Percentiles rank a stretch among this genome's conserved stretches.
Evolutionary conservation across 2,888 invertebrate genomes (phyloP).

Genomic region (Rhingia campestris): DNA sequence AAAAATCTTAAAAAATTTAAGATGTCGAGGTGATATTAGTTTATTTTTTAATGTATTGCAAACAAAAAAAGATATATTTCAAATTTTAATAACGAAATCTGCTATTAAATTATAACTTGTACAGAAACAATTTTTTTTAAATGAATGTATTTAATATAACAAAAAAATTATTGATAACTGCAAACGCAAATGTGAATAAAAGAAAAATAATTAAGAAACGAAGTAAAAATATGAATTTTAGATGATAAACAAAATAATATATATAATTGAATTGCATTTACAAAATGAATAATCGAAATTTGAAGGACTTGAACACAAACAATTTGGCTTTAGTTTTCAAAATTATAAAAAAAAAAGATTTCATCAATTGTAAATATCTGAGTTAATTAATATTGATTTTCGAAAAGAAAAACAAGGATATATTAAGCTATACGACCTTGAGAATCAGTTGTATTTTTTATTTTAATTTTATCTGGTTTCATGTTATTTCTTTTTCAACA

Average conservation of each 20-base stretch:
- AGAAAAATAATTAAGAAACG: slow-evolving; percentile 47
- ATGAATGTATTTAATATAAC: slow-evolving; percentile 44
- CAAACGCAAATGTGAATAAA: slow-evolving; percentile 48
- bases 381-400: slow-evolving; percentile 13
- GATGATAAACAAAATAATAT: slow-evolving; percentile 19
- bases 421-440: slow-evolving; percentile 39
- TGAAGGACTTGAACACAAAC: slow-evolving; percentile 56
- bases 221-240: slow-evolving; percentile 42
- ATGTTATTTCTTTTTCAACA: slow-evolving; percentile 28
- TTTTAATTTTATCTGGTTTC: slow-evolving; percentile 36
- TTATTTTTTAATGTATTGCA: slow-evolving; percentile 62
- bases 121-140: slow-evolving; percentile 44
- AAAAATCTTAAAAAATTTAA: slow-evolving; percentile 48
- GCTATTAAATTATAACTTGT: slow-evolving; percentile 53
- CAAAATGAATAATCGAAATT: slow-evolving; percentile 65
- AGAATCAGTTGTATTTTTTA: slow-evolving; percentile 14
- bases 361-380: slow-evolving; percentile 50
- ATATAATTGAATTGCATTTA: slow-evolving; percentile 44
- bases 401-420: neutral
- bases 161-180: slow-evolving; percentile 19
- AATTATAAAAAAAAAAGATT: slow-evolving; percentile 8
- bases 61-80: slow-evolving; percentile 27
- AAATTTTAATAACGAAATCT: slow-evolving; percentile 27
- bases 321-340: slow-evolving; percentile 54
- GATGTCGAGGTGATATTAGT: slow-evolving; percentile 66